Evolutionary conservation across 1,140 invertebrate genomes (phyloP).

Genomic region (Drosophila albomicans): DNA sequence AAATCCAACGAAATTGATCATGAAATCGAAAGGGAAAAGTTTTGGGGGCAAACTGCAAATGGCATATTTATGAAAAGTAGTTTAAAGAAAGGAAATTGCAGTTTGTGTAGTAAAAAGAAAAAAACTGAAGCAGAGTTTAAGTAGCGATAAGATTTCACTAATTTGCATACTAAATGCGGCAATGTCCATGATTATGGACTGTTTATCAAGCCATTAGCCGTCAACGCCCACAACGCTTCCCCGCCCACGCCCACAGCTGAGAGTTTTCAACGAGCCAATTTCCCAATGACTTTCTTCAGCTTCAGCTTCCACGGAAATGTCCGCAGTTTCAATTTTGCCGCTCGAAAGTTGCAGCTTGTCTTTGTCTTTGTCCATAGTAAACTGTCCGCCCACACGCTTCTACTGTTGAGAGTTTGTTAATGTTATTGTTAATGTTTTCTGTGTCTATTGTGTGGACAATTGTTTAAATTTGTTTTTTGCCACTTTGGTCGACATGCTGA

Average conservation of each 20-base stretch:
- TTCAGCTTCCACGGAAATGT: slow-evolving; percentile 12
- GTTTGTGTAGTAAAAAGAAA: neutral
- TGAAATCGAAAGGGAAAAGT: neutral
- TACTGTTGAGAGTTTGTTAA: neutral
- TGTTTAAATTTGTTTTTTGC: slow-evolving; percentile 37
- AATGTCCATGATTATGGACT: slow-evolving; percentile 39
- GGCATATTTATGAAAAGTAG: neutral
- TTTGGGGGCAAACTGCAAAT: neutral
- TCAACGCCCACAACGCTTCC: slow-evolving; percentile 42
- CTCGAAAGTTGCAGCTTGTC: slow-evolving; percentile 21
- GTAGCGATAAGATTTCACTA: slow-evolving; percentile 46
- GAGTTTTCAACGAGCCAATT: slow-evolving; percentile 34
- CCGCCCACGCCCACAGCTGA: slow-evolving; percentile 9
- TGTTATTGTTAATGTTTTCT: slow-evolving; percentile 8
- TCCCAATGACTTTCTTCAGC: slow-evolving; percentile 21
- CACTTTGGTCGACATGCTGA: slow-evolving; percentile 37
- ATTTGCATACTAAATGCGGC: slow-evolving; percentile 56
- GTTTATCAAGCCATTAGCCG: slow-evolving; percentile 54
- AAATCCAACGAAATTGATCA: no score
- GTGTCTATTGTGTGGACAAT: slow-evolving; percentile 13
- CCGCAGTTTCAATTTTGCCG: slow-evolving; percentile 12
- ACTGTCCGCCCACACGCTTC: slow-evolving; percentile 30
- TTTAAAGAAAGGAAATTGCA: slow-evolving; percentile 3
- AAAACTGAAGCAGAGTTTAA: slow-evolving; percentile 39
- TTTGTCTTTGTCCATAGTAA: slow-evolving; percentile 1